Evolutionary conservation across 1,140 invertebrate species (phyloP).

Genomic region (Camponotus pennsylvanicus): DNA sequence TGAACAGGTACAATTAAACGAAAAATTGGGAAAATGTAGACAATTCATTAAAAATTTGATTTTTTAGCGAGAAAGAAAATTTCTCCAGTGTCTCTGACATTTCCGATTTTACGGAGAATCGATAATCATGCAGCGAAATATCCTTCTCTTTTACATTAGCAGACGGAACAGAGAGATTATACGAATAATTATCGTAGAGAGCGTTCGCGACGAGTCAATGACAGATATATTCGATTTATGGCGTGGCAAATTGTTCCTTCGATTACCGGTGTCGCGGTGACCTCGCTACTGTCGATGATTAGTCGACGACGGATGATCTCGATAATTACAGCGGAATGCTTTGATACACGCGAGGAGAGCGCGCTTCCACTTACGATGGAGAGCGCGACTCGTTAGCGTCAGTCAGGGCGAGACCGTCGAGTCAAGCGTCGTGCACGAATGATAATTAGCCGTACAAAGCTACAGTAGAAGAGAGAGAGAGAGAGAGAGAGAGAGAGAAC

Average conservation of each 20-base stretch:
- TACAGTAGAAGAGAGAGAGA: background rate
- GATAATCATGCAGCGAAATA: background rate
- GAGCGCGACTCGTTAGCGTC: conserved; percentile 70
- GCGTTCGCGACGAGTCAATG: conserved; percentile 12
- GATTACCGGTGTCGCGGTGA: conserved; percentile 29
- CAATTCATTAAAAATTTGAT: background rate
- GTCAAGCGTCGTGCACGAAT: conserved; percentile 60
- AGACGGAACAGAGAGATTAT: background rate
- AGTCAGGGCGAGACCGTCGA: conserved; percentile 36
- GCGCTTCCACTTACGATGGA: conserved; percentile 66
- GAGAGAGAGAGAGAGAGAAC: conserved; percentile 10
- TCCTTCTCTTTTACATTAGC: background rate
- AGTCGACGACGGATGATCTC: conserved; percentile 47
- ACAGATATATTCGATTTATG: conserved; percentile 34
- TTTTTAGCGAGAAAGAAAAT: background rate
- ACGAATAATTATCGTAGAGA: background rate
- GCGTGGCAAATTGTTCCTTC: conserved; percentile 49
- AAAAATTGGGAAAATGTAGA: background rate
- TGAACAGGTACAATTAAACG: background rate
- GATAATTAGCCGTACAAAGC: conserved; percentile 71
- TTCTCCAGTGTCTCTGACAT: background rate
- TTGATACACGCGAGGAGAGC: conserved; percentile 28
- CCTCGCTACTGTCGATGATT: conserved; percentile 37
- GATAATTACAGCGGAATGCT: conserved; percentile 56
- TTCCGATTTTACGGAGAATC: background rate